Evolutionary conservation across 2,113 vertebrate species (phyloP).

Genomic region (Urocolius indicus): DNA sequence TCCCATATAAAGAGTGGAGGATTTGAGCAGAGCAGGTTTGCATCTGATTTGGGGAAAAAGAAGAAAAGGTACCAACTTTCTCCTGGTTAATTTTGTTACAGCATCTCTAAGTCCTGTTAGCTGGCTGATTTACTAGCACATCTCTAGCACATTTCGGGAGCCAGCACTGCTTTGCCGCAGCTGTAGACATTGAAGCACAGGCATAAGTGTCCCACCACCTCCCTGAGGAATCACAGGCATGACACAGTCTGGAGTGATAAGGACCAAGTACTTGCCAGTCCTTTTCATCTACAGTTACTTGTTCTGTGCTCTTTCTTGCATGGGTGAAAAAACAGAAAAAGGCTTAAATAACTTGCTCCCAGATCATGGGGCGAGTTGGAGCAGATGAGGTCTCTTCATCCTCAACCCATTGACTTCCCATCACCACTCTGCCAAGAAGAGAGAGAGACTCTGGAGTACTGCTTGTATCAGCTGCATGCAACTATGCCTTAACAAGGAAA

Average conservation of each 20-base stretch:
- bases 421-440: background rate
- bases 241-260: background rate
- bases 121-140: background rate
- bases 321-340: background rate
- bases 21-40: constrained; percentile 25
- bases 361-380: background rate
- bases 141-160: background rate
- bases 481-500: background rate
- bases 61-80: background rate
- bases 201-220: background rate
- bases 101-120: background rate
- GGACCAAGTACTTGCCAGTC: background rate
- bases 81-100: background rate
- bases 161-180: background rate
- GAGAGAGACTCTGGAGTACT: background rate
- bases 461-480: rapidly evolving
- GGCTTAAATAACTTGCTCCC: background rate
- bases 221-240: background rate
- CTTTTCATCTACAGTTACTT: background rate
- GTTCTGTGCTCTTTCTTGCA: background rate
- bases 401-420: background rate
- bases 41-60: background rate
- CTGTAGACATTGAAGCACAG: constrained; percentile 3
- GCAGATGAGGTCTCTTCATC: background rate
- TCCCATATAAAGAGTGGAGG: background rate